Evolutionary conservation across 2,888 invertebrate genomes (phyloP).

Genomic region (Cheilosia grossa): DNA sequence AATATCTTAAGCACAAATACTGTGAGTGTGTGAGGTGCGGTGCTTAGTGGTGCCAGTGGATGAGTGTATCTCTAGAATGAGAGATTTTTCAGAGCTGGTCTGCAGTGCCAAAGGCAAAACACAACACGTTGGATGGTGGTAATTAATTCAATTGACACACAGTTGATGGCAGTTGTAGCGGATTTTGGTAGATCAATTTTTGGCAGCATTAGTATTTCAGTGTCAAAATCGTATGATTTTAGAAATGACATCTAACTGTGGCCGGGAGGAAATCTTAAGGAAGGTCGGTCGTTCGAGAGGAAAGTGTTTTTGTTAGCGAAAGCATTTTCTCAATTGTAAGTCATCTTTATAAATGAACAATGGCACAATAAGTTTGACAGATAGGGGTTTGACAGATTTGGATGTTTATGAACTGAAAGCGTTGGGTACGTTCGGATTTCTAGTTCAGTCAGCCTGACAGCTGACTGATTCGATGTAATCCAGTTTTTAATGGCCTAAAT

Average conservation of each 20-base stretch:
- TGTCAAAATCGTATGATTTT: slow-evolving; percentile 50
- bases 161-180: slow-evolving; percentile 38
- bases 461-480: no score
- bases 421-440: no score
- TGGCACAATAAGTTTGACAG: neutral
- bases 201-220: slow-evolving; percentile 41
- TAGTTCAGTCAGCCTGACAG: no score
- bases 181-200: slow-evolving; percentile 41
- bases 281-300: neutral
- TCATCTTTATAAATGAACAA: no score
- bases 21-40: slow-evolving; percentile 17
- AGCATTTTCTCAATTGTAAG: neutral
- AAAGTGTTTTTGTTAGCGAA: neutral
- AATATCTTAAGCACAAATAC: slow-evolving; percentile 34
- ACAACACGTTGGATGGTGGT: slow-evolving; percentile 41
- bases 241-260: slow-evolving; percentile 47
- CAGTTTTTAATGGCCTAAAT: no score
- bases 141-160: slow-evolving; percentile 71
- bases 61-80: slow-evolving; percentile 64
- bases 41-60: slow-evolving; percentile 37
- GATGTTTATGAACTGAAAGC: no score
- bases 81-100: slow-evolving; percentile 19
- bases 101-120: slow-evolving; percentile 45
- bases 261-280: neutral
- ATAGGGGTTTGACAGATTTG: no score